Conservation (phyloP, 2,113 vertebrate genomes). For the Setophaga coronata region DNA sequence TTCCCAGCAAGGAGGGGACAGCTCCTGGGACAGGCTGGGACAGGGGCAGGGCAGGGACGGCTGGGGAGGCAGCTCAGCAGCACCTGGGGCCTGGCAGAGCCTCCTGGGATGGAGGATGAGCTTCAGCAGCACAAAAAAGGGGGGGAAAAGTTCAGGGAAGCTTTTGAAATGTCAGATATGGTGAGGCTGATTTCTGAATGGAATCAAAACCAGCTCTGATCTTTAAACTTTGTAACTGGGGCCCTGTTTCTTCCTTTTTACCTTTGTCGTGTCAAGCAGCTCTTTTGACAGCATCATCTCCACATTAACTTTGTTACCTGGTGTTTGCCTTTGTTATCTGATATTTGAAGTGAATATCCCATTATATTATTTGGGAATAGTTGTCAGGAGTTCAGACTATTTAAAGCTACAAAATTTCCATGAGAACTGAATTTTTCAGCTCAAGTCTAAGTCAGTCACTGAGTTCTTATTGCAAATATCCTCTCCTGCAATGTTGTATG, state of each 20-base stretch:
- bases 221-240: neutral
- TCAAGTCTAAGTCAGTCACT: neutral
- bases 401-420: neutral
- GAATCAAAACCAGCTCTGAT: neutral
- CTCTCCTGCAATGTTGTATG: neutral
- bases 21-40: neutral
- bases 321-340: neutral
- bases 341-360: neutral
- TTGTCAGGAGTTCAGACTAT: neutral
- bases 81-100: rapidly evolving
- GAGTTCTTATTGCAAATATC: neutral
- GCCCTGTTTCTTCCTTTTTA: neutral
- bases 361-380: neutral
- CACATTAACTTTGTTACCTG: neutral
- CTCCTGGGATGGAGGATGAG: neutral
- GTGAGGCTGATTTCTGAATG: neutral
- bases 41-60: neutral
- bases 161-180: neutral
- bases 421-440: neutral
- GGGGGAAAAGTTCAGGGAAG: neutral
- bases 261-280: neutral
- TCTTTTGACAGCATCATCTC: neutral
- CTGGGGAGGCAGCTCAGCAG: neutral
- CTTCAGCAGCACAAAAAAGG: neutral
- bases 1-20: neutral